A percentile compares a stretch with the other conserved stretches of the same genome.
Conservation (phyloP, 1,140 invertebrate species). For the Mycetomoellerius zeteki region DNA sequence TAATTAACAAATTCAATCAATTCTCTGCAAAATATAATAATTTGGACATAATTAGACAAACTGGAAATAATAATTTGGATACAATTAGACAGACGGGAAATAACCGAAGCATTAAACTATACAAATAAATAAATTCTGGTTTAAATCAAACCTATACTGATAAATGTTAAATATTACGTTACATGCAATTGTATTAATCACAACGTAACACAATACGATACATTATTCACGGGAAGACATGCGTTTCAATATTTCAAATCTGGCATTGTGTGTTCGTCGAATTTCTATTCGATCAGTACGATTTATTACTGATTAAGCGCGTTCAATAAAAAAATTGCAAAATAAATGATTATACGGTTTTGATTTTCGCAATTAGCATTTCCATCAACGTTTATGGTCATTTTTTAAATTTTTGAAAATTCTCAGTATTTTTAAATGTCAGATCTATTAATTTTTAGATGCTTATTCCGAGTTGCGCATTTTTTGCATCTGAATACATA, state of each 20-base stretch:
- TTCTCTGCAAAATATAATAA: background rate
- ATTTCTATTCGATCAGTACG: conserved; percentile 10
- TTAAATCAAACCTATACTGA: background rate
- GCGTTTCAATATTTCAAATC: conserved; percentile 45
- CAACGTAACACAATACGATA: conserved; percentile 26
- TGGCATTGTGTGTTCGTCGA: conserved; percentile 5
- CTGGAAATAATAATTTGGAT: conserved; percentile 20
- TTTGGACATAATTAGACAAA: conserved; percentile 29
- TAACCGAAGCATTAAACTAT: conserved; percentile 7
- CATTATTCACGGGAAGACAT: conserved; percentile 23
- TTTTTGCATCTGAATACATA: background rate
- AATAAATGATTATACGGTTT: background rate
- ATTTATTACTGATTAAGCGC: conserved; percentile 10
- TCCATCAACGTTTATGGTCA: background rate
- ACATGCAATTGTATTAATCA: conserved; percentile 58
- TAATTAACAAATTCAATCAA: background rate
- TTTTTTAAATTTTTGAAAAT: background rate
- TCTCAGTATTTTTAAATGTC: background rate
- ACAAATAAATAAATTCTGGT: conserved; percentile 51
- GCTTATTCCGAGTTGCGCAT: no score
- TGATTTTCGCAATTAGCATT: background rate
- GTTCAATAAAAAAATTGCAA: background rate
- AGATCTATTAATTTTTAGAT: background rate
- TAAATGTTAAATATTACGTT: conserved; percentile 59
- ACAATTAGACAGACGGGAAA: conserved; percentile 38